phyloP scores from a whole-genome alignment of 2,888 invertebrate species.

The Lissonota sp. region DNA sequence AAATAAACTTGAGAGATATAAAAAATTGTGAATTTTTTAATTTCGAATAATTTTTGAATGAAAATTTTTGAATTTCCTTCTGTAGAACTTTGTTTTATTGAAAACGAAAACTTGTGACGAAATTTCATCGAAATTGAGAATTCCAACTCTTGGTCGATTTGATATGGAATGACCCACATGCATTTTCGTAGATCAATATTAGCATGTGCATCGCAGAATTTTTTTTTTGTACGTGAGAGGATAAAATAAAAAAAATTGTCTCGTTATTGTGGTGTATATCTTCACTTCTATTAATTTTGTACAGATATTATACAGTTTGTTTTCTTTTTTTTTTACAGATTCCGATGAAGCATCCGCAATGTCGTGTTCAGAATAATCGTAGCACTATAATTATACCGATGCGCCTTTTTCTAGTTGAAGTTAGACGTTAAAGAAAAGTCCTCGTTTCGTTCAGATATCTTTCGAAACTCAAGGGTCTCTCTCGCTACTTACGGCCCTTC shows the following conservation, averaged over 20 bases:
- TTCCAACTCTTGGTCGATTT: no score
- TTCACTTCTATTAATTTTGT: slow-evolving; percentile 77
- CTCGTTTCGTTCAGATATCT: slow-evolving; percentile 39
- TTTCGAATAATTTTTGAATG: no score
- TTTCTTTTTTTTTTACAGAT: slow-evolving; percentile 71
- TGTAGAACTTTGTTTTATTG: no score
- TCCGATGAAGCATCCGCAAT: slow-evolving; percentile 75
- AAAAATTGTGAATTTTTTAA: no score
- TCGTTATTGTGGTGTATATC: slow-evolving; percentile 65
- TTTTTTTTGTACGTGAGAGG: slow-evolving; percentile 6
- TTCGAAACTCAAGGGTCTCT: slow-evolving; percentile 52
- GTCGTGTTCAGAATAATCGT: slow-evolving; percentile 72
- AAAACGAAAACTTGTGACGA: no score
- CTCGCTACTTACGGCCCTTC: slow-evolving; percentile 51
- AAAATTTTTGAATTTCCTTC: no score
- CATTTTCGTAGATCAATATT: no score
- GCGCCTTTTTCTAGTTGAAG: slow-evolving; percentile 67
- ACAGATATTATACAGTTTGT: slow-evolving; percentile 75
- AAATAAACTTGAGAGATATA: no score
- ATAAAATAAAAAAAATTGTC: slow-evolving; percentile 16
- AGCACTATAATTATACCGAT: slow-evolving; percentile 70
- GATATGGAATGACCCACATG: no score
- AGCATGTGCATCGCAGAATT: no score
- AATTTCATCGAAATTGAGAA: no score
- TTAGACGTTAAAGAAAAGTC: slow-evolving; percentile 59